Evolutionary conservation across 1,140 invertebrate species (phyloP), one percentile per base, ranked within the genome.

Genomic region (Lordiphosa collinella): DNA sequence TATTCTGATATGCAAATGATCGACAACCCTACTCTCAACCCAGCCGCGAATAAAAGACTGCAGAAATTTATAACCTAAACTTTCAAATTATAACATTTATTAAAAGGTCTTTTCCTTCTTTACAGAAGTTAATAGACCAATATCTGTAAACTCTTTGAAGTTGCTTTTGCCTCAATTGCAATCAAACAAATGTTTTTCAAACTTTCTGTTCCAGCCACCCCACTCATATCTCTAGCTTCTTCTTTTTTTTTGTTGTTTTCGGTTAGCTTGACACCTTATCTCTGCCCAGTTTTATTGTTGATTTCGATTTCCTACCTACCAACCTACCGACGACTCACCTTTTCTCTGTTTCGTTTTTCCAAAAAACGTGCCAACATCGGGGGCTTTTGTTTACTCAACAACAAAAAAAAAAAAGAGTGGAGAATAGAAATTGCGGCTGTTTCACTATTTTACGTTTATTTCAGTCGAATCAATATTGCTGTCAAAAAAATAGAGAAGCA

Each of bases 391-490:
- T 80, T 82, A 80, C 75, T 64, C 71, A 70, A 80, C 76, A 82
- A 64, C 64, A 54, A 44, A 58, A 43, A 18, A 22, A 43, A 25
- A 5, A 58, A 41, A 18, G 40, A 43, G 18, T 43, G 40, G 14
- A 43, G 40, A 43, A 43, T 25, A 44, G 41, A 44, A 75, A 58
- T 75, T 74, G 53, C 66, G 48, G 35, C 60, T 43, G 51, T 46
- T 36, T 34, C 38, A 44, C 38, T 67, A 29, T 25, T 78, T 63
- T 69, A 55, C 48, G 63, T 67, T 62, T 54, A 55, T 69, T 79
- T 66, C 46, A 54, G 62, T 82, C 76, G 56, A 82, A 84, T 78
- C 78, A 78, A 84, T 82, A 82, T 73, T 85, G 78, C 79, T 82
- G 78, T 82, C 78, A 73, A 78, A 71, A 67, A 78, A 65, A 34